Conservation (phyloP, 2,888 invertebrate species). For the Chloromyia formosa region DNA sequence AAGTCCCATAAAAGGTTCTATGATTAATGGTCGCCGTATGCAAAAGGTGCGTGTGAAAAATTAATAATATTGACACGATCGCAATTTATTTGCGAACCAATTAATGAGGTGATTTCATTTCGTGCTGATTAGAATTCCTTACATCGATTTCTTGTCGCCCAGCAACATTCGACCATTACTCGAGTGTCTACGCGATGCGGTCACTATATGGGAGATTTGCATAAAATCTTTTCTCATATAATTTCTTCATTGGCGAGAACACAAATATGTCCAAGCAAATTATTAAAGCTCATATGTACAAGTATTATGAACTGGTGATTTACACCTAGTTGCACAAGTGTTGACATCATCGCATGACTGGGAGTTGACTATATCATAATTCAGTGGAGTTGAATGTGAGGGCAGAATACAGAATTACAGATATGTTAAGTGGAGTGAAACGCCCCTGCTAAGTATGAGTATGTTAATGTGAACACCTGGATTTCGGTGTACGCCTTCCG, state of each 20-base stretch:
- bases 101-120: constrained; percentile 34
- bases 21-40: constrained; percentile 25
- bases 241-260: no score
- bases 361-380: background rate
- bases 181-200: no score
- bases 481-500: no score
- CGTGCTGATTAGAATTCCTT: constrained; percentile 29
- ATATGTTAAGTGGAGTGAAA: background rate
- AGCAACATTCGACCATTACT: no score
- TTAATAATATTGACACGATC: constrained; percentile 34
- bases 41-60: constrained; percentile 27
- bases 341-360: constrained; percentile 29
- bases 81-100: constrained; percentile 25
- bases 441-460: background rate
- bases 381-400: background rate
- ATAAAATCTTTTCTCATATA: background rate
- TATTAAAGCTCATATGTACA: background rate
- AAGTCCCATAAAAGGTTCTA: constrained; percentile 14
- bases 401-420: background rate
- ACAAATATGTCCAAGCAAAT: background rate
- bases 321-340: constrained; percentile 30
- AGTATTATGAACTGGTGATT: constrained; percentile 17
- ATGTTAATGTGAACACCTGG: background rate
- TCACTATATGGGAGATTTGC: background rate
- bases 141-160: background rate